Evolutionary conservation across 2,113 vertebrate species (phyloP).

Genomic region (Hystrix brachyura): DNA sequence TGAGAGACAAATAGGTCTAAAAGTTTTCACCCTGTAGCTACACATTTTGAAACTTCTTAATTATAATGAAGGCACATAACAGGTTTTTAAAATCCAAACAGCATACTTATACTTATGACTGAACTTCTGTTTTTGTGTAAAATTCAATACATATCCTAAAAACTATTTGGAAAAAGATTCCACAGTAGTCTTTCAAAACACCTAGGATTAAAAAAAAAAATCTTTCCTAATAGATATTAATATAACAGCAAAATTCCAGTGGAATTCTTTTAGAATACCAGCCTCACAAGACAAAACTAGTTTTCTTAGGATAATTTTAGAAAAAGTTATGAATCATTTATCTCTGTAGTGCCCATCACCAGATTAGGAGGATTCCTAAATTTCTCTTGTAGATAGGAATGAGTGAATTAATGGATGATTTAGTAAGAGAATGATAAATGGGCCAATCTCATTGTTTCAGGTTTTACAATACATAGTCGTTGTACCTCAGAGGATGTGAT

Average conservation of each 20-base stretch:
- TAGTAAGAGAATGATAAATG: constrained; percentile 66
- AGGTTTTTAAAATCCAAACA: constrained; percentile 4
- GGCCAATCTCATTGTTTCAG: neutral
- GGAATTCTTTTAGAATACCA: neutral
- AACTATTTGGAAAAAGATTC: neutral
- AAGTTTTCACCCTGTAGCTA: constrained; percentile 58
- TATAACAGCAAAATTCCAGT: neutral
- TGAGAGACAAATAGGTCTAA: constrained; percentile 59
- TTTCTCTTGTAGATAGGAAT: neutral
- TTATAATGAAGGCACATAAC: constrained; percentile 6
- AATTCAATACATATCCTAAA: constrained; percentile 19
- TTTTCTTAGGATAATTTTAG: constrained; percentile 27
- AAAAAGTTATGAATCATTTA: constrained; percentile 58
- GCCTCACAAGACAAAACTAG: constrained; percentile 37
- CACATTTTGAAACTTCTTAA: constrained; percentile 52
- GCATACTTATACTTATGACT: neutral
- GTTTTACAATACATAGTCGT: neutral
- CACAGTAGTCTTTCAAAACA: neutral
- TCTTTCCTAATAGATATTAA: neutral
- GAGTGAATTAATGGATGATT: constrained; percentile 40
- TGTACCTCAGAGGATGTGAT: constrained; percentile 61
- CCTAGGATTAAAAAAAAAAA: neutral
- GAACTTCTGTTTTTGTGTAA: constrained; percentile 46
- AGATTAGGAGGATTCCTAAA: constrained; percentile 6
- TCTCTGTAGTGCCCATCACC: neutral